Base-by-base conservation (phyloP, 2,113 vertebrate species). In the Cairina moschata region DNA sequence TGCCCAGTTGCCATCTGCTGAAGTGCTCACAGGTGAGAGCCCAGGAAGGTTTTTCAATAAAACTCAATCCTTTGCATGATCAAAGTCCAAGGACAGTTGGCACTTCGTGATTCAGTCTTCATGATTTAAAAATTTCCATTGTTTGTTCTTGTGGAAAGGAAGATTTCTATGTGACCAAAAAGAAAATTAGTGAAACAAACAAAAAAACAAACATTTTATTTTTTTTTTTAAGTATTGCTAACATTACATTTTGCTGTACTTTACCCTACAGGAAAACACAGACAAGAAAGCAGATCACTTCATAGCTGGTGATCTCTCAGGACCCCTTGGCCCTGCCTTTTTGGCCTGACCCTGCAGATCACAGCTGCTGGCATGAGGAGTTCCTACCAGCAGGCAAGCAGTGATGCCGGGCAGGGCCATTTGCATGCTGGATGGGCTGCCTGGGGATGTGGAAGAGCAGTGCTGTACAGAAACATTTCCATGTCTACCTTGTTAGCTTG, bases 301-400 rank as follows among this genome's bases (percentile, higher is more conserved):
- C 8, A 15, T 29, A 46, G 46, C 23, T 86, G 18, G 3, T 31
- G 25, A 23, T 67, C 9, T 17, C 38, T 59, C 46, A 28, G 36
- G 11, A 8, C 50, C 74, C 32, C 34, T 90, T 6, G 28, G 40
- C 40, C 34, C 36, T 63, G 23, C 15, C 32, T 59, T 5, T 66
- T 44, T 72, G 69, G 23, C 12, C 16, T 31, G 58, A 62, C 4
- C 13, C 21, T 44, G 22, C 17, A 44, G 58, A 42, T 73, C 11
- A 9, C 2, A 40, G 31, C 8, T 26, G 17, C 17, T 0, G 0
- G 1, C 17, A 4, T 31, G 13, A 54, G 66, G 20, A 59, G 29
- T 8, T 83, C 31, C 82, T 83, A 38, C 32, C 13, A 16, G 40
- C 23, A 69, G 38, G 54, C 36, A 66, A 78, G 55, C 3, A 34